Evolutionary conservation across 92 coral and sea anemone genomes (phyloP).

Genomic region (Siderastrea radians): DNA sequence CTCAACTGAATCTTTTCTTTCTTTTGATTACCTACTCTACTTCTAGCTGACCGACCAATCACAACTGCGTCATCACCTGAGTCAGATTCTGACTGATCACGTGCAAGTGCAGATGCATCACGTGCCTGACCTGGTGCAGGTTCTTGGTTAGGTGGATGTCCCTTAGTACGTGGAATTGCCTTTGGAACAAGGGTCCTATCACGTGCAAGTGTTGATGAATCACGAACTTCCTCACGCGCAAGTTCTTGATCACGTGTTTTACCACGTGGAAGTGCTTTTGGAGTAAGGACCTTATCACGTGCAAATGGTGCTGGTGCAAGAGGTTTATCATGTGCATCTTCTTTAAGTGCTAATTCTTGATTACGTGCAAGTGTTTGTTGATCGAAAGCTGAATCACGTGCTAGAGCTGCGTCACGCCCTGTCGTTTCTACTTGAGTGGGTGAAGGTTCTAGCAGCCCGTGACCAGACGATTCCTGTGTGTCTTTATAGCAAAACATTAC

Average conservation of each 20-base stretch:
- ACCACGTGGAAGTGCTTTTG: conserved; percentile 12
- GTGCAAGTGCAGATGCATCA: conserved; percentile 19
- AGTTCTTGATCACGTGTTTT: conserved; percentile 5
- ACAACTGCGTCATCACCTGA: conserved; percentile 87
- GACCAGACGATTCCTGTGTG: neutral
- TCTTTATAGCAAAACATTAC: conserved; percentile 8
- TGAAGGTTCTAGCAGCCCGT: neutral
- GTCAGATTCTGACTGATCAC: conserved; percentile 71
- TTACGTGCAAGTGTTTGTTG: neutral
- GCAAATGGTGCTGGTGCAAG: conserved; percentile 26
- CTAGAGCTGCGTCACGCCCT: neutral
- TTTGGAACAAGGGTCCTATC: neutral
- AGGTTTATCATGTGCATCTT: neutral
- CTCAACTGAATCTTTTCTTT: neutral
- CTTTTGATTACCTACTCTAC: conserved; percentile 3
- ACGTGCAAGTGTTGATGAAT: conserved; percentile 3
- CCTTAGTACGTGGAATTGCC: neutral
- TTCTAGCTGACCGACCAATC: conserved; percentile 69
- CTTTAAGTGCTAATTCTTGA: conserved; percentile 1
- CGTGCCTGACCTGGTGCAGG: neutral
- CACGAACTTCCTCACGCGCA: neutral
- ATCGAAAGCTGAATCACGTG: neutral
- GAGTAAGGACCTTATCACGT: neutral
- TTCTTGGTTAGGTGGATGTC: conserved; percentile 1
- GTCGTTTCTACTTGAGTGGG: neutral